Base-by-base conservation (phyloP, 2,797 vertebrate species). In the Sebastes diaconus region DNA sequence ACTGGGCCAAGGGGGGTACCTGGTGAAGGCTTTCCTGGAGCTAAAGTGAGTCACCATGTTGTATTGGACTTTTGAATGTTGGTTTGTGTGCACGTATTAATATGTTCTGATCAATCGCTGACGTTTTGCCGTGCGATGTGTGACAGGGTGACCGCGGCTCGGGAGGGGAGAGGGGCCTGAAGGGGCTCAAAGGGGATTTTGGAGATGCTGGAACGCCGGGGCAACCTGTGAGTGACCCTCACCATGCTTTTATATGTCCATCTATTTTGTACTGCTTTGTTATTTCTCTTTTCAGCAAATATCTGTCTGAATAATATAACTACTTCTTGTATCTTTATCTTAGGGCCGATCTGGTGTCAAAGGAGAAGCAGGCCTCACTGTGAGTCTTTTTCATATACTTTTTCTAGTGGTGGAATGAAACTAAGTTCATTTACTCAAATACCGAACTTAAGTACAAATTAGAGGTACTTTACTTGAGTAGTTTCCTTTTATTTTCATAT, bases 291-390 rank as follows among this genome's bases (percentile, higher is more conserved):
- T 12, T 22, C 30, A 66, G 22, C 1, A 24, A 36, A 32, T 42
- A 34, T 70, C 42, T 12, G 18, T 66, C 9, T 46, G 34, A 52
- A 25, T 57, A 71, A 9, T 25, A 3, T 14, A 55, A 14, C 12
- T 60, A 6, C 3, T 36, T 36, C 34, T 36, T 36, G 10, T 36
- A 36, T 36, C 34, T 36, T 36, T 36, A 36, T 36, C 91, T 80
- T 75, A 97, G 97, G 96, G 97, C 10, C 95, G 91, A 90, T 61
- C 87, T 4, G 97, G 97, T 83, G 69, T 90, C 54, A 98, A 97
- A 93, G 97, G 97, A 77, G 97, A 98, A 81, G 92, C 96, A 57
- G 97, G 97, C 64, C 92, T 98, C 85, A 97, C 97, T 39, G 97
- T 98, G 94, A 97, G 97, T 90, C 50, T 10, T 76, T 63, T 46